phyloP scores from a whole-genome alignment of 2,797 vertebrate genomes.

The Etheostoma nigrum region DNA sequence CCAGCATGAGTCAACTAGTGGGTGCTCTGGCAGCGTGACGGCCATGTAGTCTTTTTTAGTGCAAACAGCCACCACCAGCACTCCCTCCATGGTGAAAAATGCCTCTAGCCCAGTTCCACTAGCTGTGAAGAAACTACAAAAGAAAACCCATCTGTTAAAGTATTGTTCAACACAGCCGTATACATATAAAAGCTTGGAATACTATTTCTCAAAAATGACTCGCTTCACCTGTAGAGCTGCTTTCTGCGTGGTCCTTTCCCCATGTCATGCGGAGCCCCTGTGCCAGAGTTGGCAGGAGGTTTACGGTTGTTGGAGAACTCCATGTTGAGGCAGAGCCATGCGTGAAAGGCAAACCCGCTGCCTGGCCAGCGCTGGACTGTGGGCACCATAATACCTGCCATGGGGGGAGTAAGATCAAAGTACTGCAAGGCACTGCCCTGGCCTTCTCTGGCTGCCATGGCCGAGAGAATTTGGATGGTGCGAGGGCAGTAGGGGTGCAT shows the following conservation, averaged over 20 bases:
- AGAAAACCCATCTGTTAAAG: constrained; percentile 13
- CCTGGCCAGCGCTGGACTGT: constrained; percentile 94
- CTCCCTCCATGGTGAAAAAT: constrained; percentile 93
- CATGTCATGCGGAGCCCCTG: constrained; percentile 66
- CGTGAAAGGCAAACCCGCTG: constrained; percentile 92
- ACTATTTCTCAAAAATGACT: neutral
- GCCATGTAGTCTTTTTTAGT: constrained; percentile 98
- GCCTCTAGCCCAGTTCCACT: constrained; percentile 95
- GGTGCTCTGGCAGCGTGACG: constrained; percentile 86
- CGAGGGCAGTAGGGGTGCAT: constrained; percentile 83
- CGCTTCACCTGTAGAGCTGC: constrained; percentile 93
- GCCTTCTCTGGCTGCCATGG: constrained; percentile 89
- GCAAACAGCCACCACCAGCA: constrained; percentile 96
- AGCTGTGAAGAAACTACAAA: constrained; percentile 90
- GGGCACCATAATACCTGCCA: constrained; percentile 98
- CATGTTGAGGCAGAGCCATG: constrained; percentile 94
- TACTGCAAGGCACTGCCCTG: constrained; percentile 89
- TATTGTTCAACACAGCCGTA: neutral
- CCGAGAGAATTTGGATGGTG: constrained; percentile 88
- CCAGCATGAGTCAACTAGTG: constrained; percentile 91
- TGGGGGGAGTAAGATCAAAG: constrained; percentile 94
- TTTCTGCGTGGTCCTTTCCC: constrained; percentile 88
- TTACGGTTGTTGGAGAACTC: constrained; percentile 65
- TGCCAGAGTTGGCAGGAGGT: constrained; percentile 45
- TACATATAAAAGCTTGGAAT: neutral